Conservation (phyloP, 2,797 vertebrate species). For the Chloroceryle inda region DNA sequence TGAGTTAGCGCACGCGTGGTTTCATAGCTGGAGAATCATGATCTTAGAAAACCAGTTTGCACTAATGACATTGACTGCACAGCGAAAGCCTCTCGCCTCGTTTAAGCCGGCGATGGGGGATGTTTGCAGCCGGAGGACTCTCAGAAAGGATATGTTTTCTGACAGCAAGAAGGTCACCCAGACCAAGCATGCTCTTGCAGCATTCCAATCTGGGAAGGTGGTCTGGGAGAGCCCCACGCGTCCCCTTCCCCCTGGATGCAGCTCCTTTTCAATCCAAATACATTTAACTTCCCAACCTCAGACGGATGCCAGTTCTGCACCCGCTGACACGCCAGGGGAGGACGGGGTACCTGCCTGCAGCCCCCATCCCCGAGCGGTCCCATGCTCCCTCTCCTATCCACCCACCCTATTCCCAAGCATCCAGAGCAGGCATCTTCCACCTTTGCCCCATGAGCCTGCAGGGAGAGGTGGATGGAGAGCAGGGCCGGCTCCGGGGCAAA, state of each 20-base stretch:
- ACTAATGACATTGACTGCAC: slow-evolving; percentile 23
- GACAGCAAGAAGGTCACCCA: slow-evolving; percentile 68
- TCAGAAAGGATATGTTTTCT: slow-evolving; percentile 65
- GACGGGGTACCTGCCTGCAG: background rate
- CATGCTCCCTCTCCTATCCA: background rate
- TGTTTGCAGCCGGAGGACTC: background rate
- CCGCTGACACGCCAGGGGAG: rapidly evolving
- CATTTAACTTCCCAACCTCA: background rate
- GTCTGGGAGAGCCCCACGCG: background rate
- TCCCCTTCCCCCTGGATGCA: background rate
- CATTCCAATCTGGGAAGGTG: background rate
- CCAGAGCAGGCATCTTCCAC: rapidly evolving
- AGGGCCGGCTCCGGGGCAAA: rapidly evolving
- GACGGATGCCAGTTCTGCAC: rapidly evolving
- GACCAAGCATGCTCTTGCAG: background rate
- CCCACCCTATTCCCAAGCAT: background rate
- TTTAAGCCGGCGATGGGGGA: slow-evolving; percentile 39
- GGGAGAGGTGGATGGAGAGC: background rate
- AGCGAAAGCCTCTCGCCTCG: slow-evolving; percentile 57
- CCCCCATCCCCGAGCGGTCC: rapidly evolving
- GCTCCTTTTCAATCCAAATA: background rate
- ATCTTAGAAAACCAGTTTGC: slow-evolving; percentile 61
- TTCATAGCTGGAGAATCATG: slow-evolving; percentile 61
- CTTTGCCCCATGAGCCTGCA: rapidly evolving
- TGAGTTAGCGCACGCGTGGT: slow-evolving; percentile 18